Percentiles rank a stretch among this genome's conserved stretches.
Conservation (phyloP, 1,140 invertebrate genomes). For the Oreohelix idahoensis region DNA sequence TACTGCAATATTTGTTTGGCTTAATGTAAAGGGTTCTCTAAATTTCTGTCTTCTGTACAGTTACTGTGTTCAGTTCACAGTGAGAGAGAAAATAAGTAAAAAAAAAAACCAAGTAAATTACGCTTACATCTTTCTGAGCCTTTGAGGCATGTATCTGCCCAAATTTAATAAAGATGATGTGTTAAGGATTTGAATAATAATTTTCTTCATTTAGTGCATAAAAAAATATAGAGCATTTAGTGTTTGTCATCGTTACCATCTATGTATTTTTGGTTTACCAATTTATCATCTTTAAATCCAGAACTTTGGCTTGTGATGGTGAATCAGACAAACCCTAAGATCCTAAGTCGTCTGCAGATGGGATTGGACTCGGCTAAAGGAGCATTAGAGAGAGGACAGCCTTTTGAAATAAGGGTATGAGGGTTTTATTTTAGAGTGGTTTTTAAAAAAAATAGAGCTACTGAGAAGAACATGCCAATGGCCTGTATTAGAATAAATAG, state of each 20-base stretch:
- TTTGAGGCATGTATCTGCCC: too few relatives aligned
- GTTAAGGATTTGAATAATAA: background rate
- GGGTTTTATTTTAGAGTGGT: background rate
- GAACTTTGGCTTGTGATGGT: slow-evolving; percentile 64
- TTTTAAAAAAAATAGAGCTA: background rate
- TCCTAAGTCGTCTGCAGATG: slow-evolving; percentile 60
- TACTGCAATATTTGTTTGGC: too few relatives aligned
- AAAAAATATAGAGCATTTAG: background rate
- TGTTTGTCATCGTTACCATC: background rate
- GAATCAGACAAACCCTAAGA: slow-evolving; percentile 66
- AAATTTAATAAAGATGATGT: too few relatives aligned
- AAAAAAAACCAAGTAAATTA: too few relatives aligned
- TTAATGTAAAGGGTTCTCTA: too few relatives aligned
- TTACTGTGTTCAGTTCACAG: too few relatives aligned
- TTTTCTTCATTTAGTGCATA: background rate
- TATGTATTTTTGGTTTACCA: background rate
- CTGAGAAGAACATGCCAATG: too few relatives aligned
- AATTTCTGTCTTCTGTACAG: too few relatives aligned
- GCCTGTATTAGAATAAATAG: too few relatives aligned
- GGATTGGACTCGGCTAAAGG: slow-evolving; percentile 58
- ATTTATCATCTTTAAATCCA: slow-evolving; percentile 29
- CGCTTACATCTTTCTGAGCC: too few relatives aligned
- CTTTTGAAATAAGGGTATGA: slow-evolving; percentile 58
- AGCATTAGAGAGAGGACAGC: slow-evolving; percentile 55
- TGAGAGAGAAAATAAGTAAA: too few relatives aligned